Evolutionary conservation across 2,113 vertebrate genomes (phyloP), one percentile per base, ranked within the genome.

Genomic region (Condylura cristata): DNA sequence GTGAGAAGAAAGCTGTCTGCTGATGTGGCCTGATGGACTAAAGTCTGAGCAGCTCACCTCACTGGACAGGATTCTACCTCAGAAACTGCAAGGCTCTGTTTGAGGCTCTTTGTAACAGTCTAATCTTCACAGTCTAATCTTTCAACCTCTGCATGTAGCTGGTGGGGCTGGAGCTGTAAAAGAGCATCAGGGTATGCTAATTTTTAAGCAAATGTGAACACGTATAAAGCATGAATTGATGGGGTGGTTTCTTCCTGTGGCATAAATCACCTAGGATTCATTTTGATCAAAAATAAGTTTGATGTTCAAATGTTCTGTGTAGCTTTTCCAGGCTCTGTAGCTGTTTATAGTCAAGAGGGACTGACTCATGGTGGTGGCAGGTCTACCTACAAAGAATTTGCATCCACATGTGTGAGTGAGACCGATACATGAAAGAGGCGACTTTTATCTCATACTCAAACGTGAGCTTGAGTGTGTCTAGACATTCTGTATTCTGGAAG

Each of bases 181-280:
- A 56, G 71, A 87, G 61, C 20, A 86, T 39, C 22, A 82, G 22
- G 39, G 30, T 58, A 22, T 76, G 51, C 66, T 61, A 11, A 51
- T 30, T 89, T 86, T 56, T 41, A 81, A 91, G 93, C 79, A 89
- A 66, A 81, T 82, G 17, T 81, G 78, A 60, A 92, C 90, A 70
- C n/a, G 56, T 26, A 46, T 66, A 48, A 91, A 89, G 44, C n/a
- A 81, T 75, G 37, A 90, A 68, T 46, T 46, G 18, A 66, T 76
- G 76, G 39, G 30, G 9, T 83, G 16, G 79, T 56, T 91, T 90
- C 75, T 90, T 90, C 17, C 39, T 78, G 66, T 78, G 79, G 46
- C 41, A 8, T 37, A 61, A 86, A 5, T 61, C 56, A 24, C 32
- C 0, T 37, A 68, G 63, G 75, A 41, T 34, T 53, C 39, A 91